phyloP scores from a whole-genome alignment of 2,797 vertebrate genomes.

The Benthosema pterotum region DNA sequence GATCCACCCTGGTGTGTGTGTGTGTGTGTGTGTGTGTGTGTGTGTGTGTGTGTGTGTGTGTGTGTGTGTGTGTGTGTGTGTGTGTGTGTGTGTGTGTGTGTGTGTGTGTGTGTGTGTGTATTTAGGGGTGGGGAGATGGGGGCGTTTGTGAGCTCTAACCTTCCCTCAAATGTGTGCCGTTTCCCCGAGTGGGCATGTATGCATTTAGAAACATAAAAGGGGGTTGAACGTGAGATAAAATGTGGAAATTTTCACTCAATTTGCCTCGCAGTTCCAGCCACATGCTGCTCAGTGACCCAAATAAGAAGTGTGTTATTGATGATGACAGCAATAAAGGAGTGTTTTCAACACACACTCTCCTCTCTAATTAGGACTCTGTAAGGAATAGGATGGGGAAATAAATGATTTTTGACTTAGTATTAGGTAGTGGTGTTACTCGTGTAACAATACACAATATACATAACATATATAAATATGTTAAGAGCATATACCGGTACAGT shows the following conservation, averaged over 20 bases:
- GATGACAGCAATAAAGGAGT: conserved; percentile 75
- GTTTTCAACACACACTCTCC: conserved; percentile 65
- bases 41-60: no score
- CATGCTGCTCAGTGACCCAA: conserved; percentile 67
- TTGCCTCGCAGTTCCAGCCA: conserved; percentile 70
- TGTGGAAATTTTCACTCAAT: conserved; percentile 70
- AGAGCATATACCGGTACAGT: no score
- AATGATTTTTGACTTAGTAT: conserved; percentile 73
- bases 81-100: no score
- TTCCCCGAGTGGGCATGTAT: conserved; percentile 44
- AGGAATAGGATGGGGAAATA: conserved; percentile 52
- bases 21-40: background rate
- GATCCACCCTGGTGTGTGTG: no score
- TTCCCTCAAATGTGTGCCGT: conserved; percentile 25
- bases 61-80: no score
- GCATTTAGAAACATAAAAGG: conserved; percentile 62
- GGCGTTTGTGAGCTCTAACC: conserved; percentile 65
- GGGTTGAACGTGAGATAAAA: conserved; percentile 51
- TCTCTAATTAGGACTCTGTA: conserved; percentile 68
- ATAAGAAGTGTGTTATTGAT: conserved; percentile 73
- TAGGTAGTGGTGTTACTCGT: conserved; percentile 53
- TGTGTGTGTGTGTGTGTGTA: no score
- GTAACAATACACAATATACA: no score
- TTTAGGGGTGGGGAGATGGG: background rate
- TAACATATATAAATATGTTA: no score